Evolutionary conservation across 2,888 invertebrate genomes (phyloP).

Genomic region (Charanyca ferruginea): DNA sequence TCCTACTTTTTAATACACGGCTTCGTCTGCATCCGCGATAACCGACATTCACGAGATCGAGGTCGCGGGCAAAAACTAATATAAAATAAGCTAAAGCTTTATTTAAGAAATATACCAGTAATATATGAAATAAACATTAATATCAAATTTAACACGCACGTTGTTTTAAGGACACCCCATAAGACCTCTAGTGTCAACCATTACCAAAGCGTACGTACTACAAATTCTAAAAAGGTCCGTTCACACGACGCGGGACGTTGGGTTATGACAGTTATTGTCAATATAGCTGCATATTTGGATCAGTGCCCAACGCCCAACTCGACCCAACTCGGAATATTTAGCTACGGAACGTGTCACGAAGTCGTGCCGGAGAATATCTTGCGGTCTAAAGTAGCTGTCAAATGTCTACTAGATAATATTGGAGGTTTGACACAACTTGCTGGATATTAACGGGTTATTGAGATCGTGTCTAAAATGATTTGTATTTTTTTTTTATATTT

Average conservation of each 20-base stretch:
- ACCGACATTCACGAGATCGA: too few species aligned
- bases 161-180: background rate
- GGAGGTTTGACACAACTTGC: constrained; percentile 10
- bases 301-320: constrained; percentile 48
- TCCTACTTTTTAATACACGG: too few species aligned
- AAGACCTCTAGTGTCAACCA: background rate
- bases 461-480: background rate
- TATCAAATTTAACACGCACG: constrained; percentile 23
- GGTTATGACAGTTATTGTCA: constrained; percentile 57
- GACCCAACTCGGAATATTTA: constrained; percentile 58
- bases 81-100: too few species aligned
- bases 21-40: too few species aligned
- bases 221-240: constrained; percentile 48
- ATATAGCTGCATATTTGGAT: constrained; percentile 59
- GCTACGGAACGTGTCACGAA: constrained; percentile 52
- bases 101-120: too few species aligned
- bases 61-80: too few species aligned
- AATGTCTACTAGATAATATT: constrained; percentile 31
- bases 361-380: constrained; percentile 46
- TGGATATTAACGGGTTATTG: constrained; percentile 8
- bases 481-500: background rate
- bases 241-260: constrained; percentile 32
- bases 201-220: constrained; percentile 18
- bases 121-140: background rate
- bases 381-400: constrained; percentile 50